Evolutionary conservation across 2,113 vertebrate species (phyloP), one percentile per base, ranked within the genome.

Genomic region (Nibea coibor): DNA sequence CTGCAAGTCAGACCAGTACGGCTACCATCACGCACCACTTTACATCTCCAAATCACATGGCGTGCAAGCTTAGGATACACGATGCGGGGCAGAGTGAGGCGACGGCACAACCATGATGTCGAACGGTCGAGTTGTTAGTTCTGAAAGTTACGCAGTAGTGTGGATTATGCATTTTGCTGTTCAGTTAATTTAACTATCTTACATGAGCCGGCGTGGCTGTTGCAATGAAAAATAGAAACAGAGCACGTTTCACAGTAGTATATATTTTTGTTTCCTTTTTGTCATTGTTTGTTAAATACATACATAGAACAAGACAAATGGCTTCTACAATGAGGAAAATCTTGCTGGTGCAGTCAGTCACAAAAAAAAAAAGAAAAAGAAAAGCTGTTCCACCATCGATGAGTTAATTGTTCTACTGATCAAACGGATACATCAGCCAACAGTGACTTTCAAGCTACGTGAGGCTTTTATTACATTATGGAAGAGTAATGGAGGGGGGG

Each of bases 211-310:
- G 42, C 59, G 65, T 58, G 61, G 73, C 64, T 17, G 72, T 76
- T 84, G 88, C 78, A 56, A 88, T 88, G 80, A 86, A 83, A 90
- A 94, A 85, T 63, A 65, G 74, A 86, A 94, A 88, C 81, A 84
- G 82, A 81, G 91, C 90, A 95, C 91, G 87, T 89, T 94, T 94
- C 90, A 95, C 94, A 93, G 91, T 91, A 91, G 91, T 92, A 89
- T 85, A 89, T 88, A 88, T 88, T 84, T 89, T 90, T 86, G 59
- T 88, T 91, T 84, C 75, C 72, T 88, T 89, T 90, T 92, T 87
- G 81, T 91, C 50, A 75, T 61, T 71, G 87, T 90, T 93, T 91
- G 82, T 93, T 93, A 90, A 90, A 90, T 92, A 93, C 91, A 89
- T 78, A 92, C 83, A 93, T 80, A 86, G 86, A 91, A 91, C 90